Base-by-base conservation (phyloP, 1,140 invertebrate species). In the Plodia interpunctella region DNA sequence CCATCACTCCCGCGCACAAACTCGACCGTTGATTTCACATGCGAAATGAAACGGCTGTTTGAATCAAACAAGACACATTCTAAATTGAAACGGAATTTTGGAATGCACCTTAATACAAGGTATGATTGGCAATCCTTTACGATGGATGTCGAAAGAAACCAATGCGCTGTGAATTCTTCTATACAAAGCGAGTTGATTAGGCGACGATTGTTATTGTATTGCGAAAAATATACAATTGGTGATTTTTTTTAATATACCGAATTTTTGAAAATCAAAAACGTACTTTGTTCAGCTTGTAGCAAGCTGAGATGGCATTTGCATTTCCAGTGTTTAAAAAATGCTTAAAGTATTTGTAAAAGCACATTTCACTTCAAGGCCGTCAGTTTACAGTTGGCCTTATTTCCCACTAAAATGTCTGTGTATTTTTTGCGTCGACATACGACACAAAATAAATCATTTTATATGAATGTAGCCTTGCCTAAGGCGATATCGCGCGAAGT, bases 1-100 rank as follows among this genome's bases (percentile, higher is more conserved):
- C 74, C 72, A 25, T 59, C 49, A 62, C 44, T 50, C 20, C 57
- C 60, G 62, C 72, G 55, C 54, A 68, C 59, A 35, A 44, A 25
- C 38, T 44, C 5, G 38, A 44, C 13, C 38, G 38, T 44, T 44
- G 38, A 44, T 15, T 32, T 11, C 30, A 10, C 30, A 9, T 32
- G 2, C 21, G 2, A 25, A 2, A n/a, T n/a, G 6, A 25, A 25
- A 25, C 21, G 21, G 21, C 4, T 3, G 32, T 35, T 35, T 35
- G 13, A 11, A 35, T 35, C n/a, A n/a, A n/a, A n/a, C n/a, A n/a
- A n/a, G n/a, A n/a, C n/a, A n/a, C n/a, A n/a, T n/a, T n/a, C n/a
- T n/a, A n/a, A n/a, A n/a, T n/a, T n/a, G n/a, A n/a, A n/a, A n/a
- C n/a, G n/a, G n/a, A n/a, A n/a, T n/a, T n/a, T n/a, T n/a, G n/a